Base-by-base conservation (phyloP, 2,797 vertebrate species). In the Lacerta agilis region DNA sequence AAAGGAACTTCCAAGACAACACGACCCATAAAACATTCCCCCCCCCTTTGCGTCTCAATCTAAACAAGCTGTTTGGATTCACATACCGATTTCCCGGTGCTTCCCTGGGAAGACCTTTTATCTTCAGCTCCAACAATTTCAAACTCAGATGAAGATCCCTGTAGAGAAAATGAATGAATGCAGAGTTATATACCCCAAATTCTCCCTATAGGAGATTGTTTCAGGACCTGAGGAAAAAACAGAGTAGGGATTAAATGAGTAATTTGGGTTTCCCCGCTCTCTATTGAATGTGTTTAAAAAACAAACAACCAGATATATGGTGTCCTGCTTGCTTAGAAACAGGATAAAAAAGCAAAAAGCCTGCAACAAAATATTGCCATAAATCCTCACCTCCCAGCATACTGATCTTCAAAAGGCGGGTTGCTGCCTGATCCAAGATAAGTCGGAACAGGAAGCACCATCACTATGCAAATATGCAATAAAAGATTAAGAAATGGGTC, bases 141-240 rank as follows among this genome's bases (percentile, higher is more conserved):
- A 66, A 98, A 99, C 95, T 99, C 98, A 0, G 98, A 98, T 29
- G 98, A 98, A 58, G 97, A 95, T 83, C 97, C 97, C 98, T 99
- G 95, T 49, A 77, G 76, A 71, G 80, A 81, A 11, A 43, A 20
- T 20, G 23, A 79, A 82, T 15, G 6, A 33, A 27, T 69, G 25
- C n/a, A 86, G 58, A 64, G 72, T 89, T 69, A 95, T 61, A n/a
- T 29, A 81, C 33, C 10, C n/a, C 20, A 36, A 88, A 41, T 55
- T 2, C 38, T 41, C 38, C 38, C 38, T 41, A 41, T 5, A 41
- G 38, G 38, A 41, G 38, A 41, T 41, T 41, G 38, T 41, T 41
- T 41, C 38, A 41, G 38, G 38, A 41, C 4, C 38, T 41, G 38
- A 41, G 38, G 38, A 5, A 23, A 61, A 64, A 66, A 85, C 3